A percentile compares a stretch with the other conserved stretches of the same genome.
These are phyloP conservation scores for Polylopha cassiicola DNA, from an alignment of 2,888 invertebrate species.

Conservation along the genomic window DNA sequence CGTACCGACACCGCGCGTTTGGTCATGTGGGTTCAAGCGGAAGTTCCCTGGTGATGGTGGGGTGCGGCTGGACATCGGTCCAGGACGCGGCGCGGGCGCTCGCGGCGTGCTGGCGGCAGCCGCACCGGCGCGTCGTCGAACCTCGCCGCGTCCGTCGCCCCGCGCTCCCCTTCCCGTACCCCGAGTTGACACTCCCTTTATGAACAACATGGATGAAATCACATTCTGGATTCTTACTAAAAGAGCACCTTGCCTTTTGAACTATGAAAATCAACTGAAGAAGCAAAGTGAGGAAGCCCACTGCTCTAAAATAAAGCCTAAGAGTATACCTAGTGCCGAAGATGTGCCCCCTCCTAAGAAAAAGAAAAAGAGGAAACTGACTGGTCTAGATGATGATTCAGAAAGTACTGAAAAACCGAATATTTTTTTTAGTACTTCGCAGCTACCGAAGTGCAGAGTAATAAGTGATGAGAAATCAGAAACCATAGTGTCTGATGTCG, in stretches of 20 bases:
- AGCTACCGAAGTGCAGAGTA: constrained; percentile 36
- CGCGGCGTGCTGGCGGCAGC: constrained; percentile 28
- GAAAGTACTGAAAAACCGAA: constrained; percentile 47
- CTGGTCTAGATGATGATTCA: constrained; percentile 53
- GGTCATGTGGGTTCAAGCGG: constrained; percentile 36
- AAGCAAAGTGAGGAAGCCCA: constrained; percentile 46
- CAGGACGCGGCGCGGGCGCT: constrained; percentile 36
- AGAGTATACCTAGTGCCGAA: constrained; percentile 38
- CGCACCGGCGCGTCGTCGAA: constrained; percentile 24
- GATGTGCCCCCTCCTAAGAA: constrained; percentile 32
- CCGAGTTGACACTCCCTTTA: constrained; percentile 49
- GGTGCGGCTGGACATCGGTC: constrained; percentile 43
- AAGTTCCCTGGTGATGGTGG: constrained; percentile 35
- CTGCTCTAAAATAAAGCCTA: constrained; percentile 43
- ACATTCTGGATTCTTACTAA: constrained; percentile 67
- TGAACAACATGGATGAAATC: constrained; percentile 70
- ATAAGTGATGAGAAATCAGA: constrained; percentile 47
- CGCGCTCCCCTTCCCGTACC: constrained; percentile 15
- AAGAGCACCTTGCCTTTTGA: constrained; percentile 66
- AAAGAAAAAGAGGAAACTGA: constrained; percentile 57
- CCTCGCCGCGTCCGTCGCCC: constrained; percentile 23
- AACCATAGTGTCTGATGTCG: constrained; percentile 48
- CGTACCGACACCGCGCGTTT: constrained; percentile 29
- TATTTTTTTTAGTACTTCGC: constrained; percentile 54
- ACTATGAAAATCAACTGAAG: constrained; percentile 54